These are phyloP conservation scores for Yoshiicerus persimilis DNA, from an alignment of 1,140 invertebrate species.

Conservation along the genomic window DNA sequence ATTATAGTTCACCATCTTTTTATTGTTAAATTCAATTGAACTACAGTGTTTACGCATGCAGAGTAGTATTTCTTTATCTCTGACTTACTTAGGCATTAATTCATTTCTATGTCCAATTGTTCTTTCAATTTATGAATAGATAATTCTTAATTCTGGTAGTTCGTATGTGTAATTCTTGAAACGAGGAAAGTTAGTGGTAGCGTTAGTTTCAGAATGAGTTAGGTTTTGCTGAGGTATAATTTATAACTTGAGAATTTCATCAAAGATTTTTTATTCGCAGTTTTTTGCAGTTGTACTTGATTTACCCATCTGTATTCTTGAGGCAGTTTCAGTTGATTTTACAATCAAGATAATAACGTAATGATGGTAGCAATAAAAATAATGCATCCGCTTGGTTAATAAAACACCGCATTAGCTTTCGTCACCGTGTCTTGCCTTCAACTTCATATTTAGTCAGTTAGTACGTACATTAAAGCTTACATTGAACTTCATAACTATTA, in stretches of 20 bases:
- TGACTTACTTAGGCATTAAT: not conserved
- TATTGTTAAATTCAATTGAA: no score
- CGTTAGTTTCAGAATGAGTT: not conserved
- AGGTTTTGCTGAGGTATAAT: not conserved
- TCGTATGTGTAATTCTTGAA: no score
- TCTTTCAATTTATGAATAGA: not conserved
- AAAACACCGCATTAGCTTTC: not conserved
- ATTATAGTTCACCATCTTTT: not conserved
- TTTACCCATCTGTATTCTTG: not conserved
- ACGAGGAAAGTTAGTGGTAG: not conserved
- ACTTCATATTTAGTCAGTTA: not conserved
- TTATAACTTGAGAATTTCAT: not conserved
- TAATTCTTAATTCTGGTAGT: not conserved
- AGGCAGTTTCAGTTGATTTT: not conserved
- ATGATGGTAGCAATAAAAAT: conserved; percentile 11
- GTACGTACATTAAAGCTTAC: not conserved
- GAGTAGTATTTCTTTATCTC: no score
- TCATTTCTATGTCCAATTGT: conserved; percentile 12
- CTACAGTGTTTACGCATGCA: no score
- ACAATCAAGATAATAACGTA: conserved; percentile 11
- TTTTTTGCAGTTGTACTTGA: not conserved
- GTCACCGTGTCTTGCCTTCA: not conserved
- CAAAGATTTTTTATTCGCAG: not conserved
- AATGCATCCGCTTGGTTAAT: conserved; percentile 2
- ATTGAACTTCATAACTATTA: not conserved